Percentiles rank a stretch among this genome's conserved stretches.
These are phyloP conservation scores for Lasius fuliginosus DNA, from an alignment of 2,888 invertebrate species.

Conservation along the genomic window DNA sequence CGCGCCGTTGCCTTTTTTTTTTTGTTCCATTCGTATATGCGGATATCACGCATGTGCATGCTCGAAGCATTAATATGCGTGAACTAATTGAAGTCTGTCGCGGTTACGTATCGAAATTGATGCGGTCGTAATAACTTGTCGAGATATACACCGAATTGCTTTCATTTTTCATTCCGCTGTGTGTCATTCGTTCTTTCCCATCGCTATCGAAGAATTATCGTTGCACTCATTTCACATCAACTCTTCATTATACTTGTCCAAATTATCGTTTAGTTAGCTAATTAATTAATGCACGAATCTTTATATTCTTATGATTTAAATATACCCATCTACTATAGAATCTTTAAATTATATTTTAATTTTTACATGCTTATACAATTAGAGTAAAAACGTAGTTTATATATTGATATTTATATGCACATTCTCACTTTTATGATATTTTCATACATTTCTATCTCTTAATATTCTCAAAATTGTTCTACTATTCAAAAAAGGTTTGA, in stretches of 20 bases:
- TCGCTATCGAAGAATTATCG: constrained; percentile 18
- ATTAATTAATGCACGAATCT: not conserved
- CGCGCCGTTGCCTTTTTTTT: constrained; percentile 27
- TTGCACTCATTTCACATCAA: constrained; percentile 23
- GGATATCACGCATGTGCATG: not conserved
- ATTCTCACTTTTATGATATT: too few species aligned
- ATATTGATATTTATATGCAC: not conserved
- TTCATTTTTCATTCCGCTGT: constrained; percentile 45
- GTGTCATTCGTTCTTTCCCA: constrained; percentile 23
- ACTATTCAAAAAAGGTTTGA: not conserved
- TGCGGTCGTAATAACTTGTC: constrained; percentile 49
- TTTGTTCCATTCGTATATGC: not conserved
- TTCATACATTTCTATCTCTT: too few species aligned
- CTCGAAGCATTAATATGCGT: constrained; percentile 60
- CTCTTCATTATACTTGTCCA: not conserved
- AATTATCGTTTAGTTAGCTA: constrained; percentile 2
- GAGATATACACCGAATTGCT: constrained; percentile 52
- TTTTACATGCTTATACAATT: not conserved
- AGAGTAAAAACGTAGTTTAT: not conserved
- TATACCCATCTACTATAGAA: not conserved
- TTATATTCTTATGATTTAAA: not conserved
- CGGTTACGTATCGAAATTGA: constrained; percentile 49
- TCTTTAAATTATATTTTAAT: not conserved
- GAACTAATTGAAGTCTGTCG: constrained; percentile 64
- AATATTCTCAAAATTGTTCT: not conserved